Percentiles rank a stretch among this genome's conserved stretches.
Conservation (phyloP, 2,888 invertebrate genomes). For the Papilio demoleus region DNA sequence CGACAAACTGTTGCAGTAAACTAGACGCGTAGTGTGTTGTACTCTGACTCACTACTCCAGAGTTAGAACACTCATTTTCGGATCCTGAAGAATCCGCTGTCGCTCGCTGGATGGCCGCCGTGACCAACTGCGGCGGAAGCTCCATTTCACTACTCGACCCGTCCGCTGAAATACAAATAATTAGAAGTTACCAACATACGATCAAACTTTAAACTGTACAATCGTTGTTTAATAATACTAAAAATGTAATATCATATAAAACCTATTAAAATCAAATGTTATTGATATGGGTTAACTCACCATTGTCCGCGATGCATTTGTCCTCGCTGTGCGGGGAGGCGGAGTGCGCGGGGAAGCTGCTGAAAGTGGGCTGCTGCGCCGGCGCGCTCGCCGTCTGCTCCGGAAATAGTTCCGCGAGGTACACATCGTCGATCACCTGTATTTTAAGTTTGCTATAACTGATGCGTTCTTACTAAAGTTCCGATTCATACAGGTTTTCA, state of each 20-base stretch:
- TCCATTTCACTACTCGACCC: constrained; percentile 90
- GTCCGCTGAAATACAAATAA: constrained; percentile 71
- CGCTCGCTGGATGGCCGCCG: constrained; percentile 89
- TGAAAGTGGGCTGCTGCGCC: constrained; percentile 85
- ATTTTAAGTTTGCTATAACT: background rate
- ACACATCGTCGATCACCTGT: constrained; percentile 90
- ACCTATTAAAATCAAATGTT: background rate
- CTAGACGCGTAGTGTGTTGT: constrained; percentile 88
- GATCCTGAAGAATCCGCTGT: constrained; percentile 87
- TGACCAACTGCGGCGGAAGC: constrained; percentile 88
- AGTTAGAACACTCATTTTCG: constrained; percentile 86
- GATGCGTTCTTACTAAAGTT: background rate
- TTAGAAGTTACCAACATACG: background rate
- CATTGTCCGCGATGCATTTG: constrained; percentile 80
- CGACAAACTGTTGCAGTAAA: constrained; percentile 91
- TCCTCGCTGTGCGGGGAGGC: constrained; percentile 73
- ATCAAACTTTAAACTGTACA: background rate
- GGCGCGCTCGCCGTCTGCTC: constrained; percentile 85
- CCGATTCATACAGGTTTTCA: background rate
- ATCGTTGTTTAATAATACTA: background rate
- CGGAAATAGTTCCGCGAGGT: constrained; percentile 90
- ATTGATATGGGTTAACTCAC: constrained; percentile 53
- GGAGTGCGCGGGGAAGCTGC: constrained; percentile 76
- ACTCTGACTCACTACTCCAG: constrained; percentile 79
- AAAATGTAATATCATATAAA: constrained; percentile 13